Percentiles rank a stretch among this genome's conserved stretches.
Conservation (phyloP, 2,113 vertebrate species). For the Synodontis membranacea region DNA sequence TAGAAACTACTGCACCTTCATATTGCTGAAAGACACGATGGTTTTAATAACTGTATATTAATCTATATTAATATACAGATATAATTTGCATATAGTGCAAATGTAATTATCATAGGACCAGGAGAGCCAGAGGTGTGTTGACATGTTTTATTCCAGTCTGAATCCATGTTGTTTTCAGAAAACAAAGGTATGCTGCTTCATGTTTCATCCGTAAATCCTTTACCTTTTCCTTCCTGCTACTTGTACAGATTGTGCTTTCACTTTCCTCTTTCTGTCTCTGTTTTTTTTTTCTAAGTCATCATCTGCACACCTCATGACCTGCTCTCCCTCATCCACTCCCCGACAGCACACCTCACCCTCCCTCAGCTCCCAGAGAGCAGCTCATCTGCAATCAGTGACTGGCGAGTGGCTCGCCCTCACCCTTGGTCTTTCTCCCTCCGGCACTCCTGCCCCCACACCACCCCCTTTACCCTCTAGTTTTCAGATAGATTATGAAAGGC, state of each 20-base stretch:
- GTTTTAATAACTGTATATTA: no score
- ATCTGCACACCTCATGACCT: slow-evolving; percentile 56
- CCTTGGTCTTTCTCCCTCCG: slow-evolving; percentile 63
- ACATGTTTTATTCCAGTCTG: neutral
- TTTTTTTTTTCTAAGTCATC: slow-evolving; percentile 61
- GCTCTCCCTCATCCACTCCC: slow-evolving; percentile 45
- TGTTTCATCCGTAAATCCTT: slow-evolving; percentile 7
- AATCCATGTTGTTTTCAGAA: neutral
- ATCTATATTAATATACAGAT: no score
- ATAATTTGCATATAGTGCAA: neutral
- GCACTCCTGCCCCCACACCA: slow-evolving; percentile 58
- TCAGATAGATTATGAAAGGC: slow-evolving; percentile 70
- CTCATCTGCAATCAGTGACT: slow-evolving; percentile 59
- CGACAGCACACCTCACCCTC: slow-evolving; percentile 55
- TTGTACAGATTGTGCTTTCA: slow-evolving; percentile 18
- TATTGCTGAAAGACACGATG: neutral
- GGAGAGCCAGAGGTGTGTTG: neutral
- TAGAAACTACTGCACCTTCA: neutral
- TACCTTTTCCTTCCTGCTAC: neutral
- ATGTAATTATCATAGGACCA: neutral
- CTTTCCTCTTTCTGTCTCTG: slow-evolving; percentile 52
- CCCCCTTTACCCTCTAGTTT: slow-evolving; percentile 69
- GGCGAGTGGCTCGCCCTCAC: slow-evolving; percentile 68
- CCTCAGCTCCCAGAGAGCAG: slow-evolving; percentile 55
- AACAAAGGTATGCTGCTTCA: neutral